phyloP scores from a whole-genome alignment of 2,888 invertebrate genomes.

The Polyommatus iphigenia region DNA sequence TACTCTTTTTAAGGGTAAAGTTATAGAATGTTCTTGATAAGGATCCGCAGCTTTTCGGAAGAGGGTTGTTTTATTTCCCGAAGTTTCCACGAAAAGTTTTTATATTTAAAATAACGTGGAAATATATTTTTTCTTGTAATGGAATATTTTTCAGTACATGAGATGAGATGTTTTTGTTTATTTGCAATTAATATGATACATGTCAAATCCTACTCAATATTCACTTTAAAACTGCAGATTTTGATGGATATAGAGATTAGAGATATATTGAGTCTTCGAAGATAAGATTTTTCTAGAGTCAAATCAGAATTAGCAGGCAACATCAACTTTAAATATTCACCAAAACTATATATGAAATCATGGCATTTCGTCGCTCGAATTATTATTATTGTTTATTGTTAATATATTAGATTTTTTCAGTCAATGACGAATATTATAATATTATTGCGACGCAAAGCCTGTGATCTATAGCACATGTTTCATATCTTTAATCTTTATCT shows the following conservation, averaged over 20 bases:
- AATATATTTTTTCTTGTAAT: background rate
- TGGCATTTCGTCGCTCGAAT: background rate
- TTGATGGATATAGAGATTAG: too few species aligned
- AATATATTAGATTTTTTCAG: background rate
- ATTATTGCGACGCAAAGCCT: background rate
- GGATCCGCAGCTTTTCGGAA: background rate
- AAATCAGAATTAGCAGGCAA: too few species aligned
- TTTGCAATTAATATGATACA: too few species aligned
- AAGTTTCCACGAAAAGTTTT: background rate
- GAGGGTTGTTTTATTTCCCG: constrained; percentile 11
- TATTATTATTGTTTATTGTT: background rate
- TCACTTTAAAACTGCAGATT: too few species aligned
- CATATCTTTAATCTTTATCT: too few species aligned
- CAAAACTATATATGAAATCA: too few species aligned
- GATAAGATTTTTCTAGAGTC: too few species aligned
- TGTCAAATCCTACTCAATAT: too few species aligned
- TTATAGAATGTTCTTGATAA: background rate
- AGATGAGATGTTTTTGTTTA: background rate
- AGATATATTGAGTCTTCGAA: too few species aligned
- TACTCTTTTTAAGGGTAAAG: background rate
- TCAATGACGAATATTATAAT: too few species aligned
- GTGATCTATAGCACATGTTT: background rate
- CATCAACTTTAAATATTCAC: too few species aligned
- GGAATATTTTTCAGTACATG: too few species aligned
- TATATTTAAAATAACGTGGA: background rate